Conservation (phyloP, 2,113 vertebrate species). For the Myotis lucifugus region DNA sequence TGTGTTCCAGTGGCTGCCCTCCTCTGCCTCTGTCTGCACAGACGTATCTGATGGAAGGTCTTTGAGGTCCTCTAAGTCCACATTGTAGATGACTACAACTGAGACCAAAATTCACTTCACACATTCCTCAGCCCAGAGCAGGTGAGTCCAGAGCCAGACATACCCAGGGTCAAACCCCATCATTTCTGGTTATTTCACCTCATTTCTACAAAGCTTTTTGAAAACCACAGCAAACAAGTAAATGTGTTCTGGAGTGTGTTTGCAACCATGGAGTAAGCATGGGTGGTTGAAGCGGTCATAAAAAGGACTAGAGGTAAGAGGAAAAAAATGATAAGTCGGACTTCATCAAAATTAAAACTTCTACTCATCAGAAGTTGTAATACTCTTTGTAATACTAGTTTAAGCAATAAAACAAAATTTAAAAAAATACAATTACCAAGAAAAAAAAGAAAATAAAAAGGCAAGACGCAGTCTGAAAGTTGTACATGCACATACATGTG, state of each 20-base stretch:
- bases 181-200: not conserved
- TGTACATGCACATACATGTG: too few species aligned
- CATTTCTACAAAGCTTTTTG: not conserved
- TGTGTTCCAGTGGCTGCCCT: not conserved
- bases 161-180: not conserved
- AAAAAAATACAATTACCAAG: too few species aligned
- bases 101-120: not conserved
- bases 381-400: too few species aligned
- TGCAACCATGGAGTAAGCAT: not conserved
- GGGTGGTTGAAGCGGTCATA: not conserved
- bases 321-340: not conserved
- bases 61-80: not conserved
- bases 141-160: not conserved
- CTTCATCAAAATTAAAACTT: not conserved
- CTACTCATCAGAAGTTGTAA: not conserved
- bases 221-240: not conserved
- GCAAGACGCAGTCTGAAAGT: not conserved
- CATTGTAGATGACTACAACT: not conserved
- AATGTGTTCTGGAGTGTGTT: not conserved
- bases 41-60: not conserved
- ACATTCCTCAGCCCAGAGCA: not conserved
- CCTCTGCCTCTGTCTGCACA: not conserved
- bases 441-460: conserved; percentile 14
- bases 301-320: not conserved
- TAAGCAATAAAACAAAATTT: too few species aligned